Conservation (phyloP, 2,113 vertebrate species). For the Thamnophis sirtalis region DNA sequence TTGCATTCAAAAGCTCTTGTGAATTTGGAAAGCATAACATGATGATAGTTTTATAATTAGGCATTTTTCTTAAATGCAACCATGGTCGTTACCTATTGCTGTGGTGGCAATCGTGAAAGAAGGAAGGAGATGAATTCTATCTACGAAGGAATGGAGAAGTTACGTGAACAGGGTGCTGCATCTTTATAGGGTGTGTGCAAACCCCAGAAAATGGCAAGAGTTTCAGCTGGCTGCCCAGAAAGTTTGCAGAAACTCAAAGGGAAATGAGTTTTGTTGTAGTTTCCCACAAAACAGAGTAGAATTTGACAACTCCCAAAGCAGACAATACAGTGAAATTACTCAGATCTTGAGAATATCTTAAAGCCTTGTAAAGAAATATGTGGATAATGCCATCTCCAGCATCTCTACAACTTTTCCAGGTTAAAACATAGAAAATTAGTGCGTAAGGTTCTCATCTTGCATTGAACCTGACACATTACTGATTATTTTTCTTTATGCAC, state of each 20-base stretch:
- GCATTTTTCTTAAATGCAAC: neutral
- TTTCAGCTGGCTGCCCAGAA: neutral
- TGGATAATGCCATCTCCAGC: neutral
- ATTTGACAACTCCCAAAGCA: neutral
- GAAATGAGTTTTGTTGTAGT: neutral
- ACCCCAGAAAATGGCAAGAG: neutral
- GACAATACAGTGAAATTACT: neutral
- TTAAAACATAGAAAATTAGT: neutral
- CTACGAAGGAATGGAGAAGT: neutral
- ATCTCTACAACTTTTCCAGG: neutral
- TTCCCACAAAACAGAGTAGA: neutral
- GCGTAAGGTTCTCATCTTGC: neutral
- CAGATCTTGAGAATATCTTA: neutral
- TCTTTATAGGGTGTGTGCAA: neutral
- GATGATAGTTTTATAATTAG: neutral
- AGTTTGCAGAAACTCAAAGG: neutral
- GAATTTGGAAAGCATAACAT: neutral
- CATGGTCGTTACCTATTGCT: neutral
- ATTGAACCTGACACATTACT: neutral
- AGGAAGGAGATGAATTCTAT: neutral
- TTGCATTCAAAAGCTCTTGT: neutral
- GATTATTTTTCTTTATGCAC: neutral
- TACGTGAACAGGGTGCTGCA: neutral
- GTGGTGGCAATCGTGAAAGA: neutral
- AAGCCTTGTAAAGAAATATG: neutral